These are phyloP conservation scores for Myotis findleyi DNA, from an alignment of 2,797 vertebrate genomes.

Conservation along the genomic window DNA sequence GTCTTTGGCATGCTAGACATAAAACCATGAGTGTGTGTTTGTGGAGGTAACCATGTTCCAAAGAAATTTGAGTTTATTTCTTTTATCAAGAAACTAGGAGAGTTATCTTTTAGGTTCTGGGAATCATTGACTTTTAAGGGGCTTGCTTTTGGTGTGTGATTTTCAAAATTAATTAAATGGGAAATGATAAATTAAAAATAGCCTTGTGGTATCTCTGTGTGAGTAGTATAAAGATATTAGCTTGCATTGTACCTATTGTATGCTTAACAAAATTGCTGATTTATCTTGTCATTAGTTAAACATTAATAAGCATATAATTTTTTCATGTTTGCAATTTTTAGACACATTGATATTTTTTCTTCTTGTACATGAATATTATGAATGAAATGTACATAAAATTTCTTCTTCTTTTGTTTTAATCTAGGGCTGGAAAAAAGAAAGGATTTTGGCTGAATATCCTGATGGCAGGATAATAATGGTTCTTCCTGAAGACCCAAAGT, in stretches of 20 bases:
- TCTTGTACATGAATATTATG: conserved; percentile 59
- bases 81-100: conserved; percentile 71
- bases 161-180: conserved; percentile 74
- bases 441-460: conserved; percentile 96
- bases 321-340: conserved; percentile 76
- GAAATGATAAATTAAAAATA: conserved; percentile 67
- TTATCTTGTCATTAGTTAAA: conserved; percentile 74
- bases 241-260: conserved; percentile 60
- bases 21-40: conserved; percentile 86
- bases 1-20: conserved; percentile 89
- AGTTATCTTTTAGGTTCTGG: conserved; percentile 70
- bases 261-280: conserved; percentile 78
- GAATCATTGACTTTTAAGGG: conserved; percentile 79
- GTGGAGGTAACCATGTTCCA: conserved; percentile 89
- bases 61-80: conserved; percentile 81
- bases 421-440: conserved; percentile 99
- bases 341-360: conserved; percentile 65
- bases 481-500: conserved; percentile 99
- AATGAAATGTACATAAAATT: conserved; percentile 76
- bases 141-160: conserved; percentile 76
- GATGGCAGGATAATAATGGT: conserved; percentile 99
- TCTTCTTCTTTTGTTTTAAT: conserved; percentile 73
- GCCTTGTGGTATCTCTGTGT: conserved; percentile 69
- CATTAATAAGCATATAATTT: conserved; percentile 73
- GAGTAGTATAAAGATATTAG: conserved; percentile 59